These are phyloP conservation scores for Caenorhabditis japonica DNA, from an alignment of 2,888 invertebrate genomes.

Conservation along the genomic window DNA sequence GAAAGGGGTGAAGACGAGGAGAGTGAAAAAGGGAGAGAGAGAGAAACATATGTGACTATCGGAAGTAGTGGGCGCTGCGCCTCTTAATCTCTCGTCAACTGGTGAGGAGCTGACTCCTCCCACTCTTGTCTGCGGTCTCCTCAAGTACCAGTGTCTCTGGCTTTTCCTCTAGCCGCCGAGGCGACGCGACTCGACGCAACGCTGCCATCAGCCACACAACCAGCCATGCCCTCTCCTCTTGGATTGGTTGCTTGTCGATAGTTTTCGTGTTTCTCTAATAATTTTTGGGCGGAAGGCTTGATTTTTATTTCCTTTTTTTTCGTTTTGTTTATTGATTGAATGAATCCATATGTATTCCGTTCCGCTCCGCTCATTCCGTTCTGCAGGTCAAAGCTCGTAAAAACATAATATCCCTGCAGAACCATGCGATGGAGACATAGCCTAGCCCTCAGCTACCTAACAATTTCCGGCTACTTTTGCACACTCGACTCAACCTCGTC, in stretches of 20 bases:
- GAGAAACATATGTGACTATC: conserved; percentile 4
- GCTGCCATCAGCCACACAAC: conserved; percentile 15
- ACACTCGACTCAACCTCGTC: not conserved
- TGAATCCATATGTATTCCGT: no score
- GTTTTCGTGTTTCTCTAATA: not conserved
- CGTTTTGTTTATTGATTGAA: no score
- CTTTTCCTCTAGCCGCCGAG: not conserved
- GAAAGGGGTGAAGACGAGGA: no score
- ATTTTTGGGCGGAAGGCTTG: not conserved
- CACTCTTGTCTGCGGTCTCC: conserved; percentile 15
- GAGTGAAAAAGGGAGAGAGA: no score
- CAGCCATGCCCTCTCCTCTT: not conserved
- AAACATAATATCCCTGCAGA: not conserved
- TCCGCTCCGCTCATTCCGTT: no score
- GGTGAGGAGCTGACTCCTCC: conserved; percentile 26
- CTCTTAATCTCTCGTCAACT: conserved; percentile 41
- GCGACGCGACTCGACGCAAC: conserved; percentile 5
- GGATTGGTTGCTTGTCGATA: not conserved
- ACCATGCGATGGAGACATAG: conserved; percentile 14
- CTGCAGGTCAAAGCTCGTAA: no score
- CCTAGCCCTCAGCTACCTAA: no score
- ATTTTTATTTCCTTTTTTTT: not conserved
- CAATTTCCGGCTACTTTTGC: no score
- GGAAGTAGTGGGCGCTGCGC: conserved; percentile 16
- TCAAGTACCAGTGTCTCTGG: conserved; percentile 1